Evolutionary conservation across 1,140 invertebrate species (phyloP).

Genomic region (Hylaeus volcanicus): DNA sequence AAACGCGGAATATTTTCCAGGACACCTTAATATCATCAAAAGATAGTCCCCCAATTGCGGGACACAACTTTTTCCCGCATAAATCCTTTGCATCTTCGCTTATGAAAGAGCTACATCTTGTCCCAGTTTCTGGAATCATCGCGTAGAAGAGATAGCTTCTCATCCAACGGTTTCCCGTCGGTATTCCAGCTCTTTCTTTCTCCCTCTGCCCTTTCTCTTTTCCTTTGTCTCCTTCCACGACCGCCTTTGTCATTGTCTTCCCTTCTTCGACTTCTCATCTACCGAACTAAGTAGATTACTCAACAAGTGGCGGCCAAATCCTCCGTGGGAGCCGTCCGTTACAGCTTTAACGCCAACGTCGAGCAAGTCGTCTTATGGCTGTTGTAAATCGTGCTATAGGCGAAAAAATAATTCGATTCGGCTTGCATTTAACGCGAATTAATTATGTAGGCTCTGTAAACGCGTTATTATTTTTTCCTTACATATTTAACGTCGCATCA

Average conservation of each 20-base stretch:
- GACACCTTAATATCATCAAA: too few relatives aligned
- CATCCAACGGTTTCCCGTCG: constrained; percentile 28
- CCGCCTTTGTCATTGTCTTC: constrained; percentile 38
- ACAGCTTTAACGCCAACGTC: constrained; percentile 70
- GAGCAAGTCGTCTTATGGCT: constrained; percentile 2
- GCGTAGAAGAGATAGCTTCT: constrained; percentile 21
- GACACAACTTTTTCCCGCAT: too few relatives aligned
- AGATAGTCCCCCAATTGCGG: too few relatives aligned
- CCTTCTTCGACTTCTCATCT: constrained; percentile 60
- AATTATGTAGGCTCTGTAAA: too few relatives aligned
- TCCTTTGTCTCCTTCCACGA: constrained; percentile 44
- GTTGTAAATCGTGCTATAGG: constrained; percentile 8
- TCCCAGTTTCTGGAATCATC: too few relatives aligned
- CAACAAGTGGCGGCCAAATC: constrained; percentile 80
- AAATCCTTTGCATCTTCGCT: too few relatives aligned
- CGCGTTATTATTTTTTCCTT: too few relatives aligned
- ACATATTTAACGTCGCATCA: too few relatives aligned
- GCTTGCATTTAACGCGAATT: too few relatives aligned
- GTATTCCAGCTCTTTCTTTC: constrained; percentile 6
- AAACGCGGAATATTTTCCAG: too few relatives aligned
- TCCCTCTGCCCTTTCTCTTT: constrained; percentile 23
- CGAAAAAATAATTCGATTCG: not conserved
- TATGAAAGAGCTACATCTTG: too few relatives aligned
- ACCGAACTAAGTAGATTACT: constrained; percentile 79
- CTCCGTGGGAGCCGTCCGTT: constrained; percentile 68